phyloP scores from a whole-genome alignment of 2,888 invertebrate species.

The Bellardia pandia region DNA sequence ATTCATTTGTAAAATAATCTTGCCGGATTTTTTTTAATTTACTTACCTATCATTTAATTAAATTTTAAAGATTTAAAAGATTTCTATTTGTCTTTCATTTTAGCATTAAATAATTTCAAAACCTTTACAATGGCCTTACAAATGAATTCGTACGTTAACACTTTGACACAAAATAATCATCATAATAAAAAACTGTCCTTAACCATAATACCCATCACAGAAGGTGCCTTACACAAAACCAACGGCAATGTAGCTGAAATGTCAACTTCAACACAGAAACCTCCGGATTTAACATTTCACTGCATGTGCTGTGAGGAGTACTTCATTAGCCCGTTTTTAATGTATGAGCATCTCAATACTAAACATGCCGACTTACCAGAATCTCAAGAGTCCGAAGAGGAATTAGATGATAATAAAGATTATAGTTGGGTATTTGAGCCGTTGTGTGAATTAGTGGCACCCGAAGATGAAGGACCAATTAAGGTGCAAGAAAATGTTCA shows the following conservation, averaged over 20 bases:
- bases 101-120: slow-evolving; percentile 18
- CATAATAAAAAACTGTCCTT: slow-evolving; percentile 73
- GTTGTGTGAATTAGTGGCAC: slow-evolving; percentile 79
- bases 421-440: slow-evolving; percentile 83
- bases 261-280: slow-evolving; percentile 74
- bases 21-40: too few species aligned
- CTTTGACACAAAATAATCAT: slow-evolving; percentile 9
- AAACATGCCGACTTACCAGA: slow-evolving; percentile 78
- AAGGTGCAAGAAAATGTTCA: slow-evolving; percentile 22
- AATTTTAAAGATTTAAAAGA: too few species aligned
- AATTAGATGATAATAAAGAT: slow-evolving; percentile 78
- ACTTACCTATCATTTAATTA: not conserved
- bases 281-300: slow-evolving; percentile 83
- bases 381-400: slow-evolving; percentile 73
- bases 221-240: slow-evolving; percentile 66
- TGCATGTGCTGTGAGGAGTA: slow-evolving; percentile 83
- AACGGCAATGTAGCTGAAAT: slow-evolving; percentile 12
- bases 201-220: slow-evolving; percentile 82
- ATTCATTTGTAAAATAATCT: too few species aligned
- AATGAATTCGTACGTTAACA: slow-evolving; percentile 57
- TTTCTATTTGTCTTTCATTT: not conserved
- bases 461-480: slow-evolving; percentile 48
- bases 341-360: slow-evolving; percentile 83
- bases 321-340: slow-evolving; percentile 81
- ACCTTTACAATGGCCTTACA: slow-evolving; percentile 65